phyloP scores from a whole-genome alignment of 2,888 invertebrate species.

The Hirtodrosophila histrioides region DNA sequence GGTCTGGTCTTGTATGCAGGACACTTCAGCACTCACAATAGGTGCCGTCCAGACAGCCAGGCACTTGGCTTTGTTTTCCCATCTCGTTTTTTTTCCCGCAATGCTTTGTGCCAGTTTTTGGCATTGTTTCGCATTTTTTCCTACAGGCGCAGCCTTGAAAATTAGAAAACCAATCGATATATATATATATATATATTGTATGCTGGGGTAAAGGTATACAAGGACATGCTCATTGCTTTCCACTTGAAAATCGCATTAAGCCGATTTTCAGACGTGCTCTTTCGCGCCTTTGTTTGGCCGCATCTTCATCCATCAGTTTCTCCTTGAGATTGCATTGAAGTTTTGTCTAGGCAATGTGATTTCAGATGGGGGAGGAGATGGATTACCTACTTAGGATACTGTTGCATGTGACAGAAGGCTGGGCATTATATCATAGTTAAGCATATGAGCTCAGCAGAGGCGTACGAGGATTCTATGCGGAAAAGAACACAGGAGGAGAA shows the following conservation, averaged over 20 bases:
- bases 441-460: constrained; percentile 28
- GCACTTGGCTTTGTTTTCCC: constrained; percentile 63
- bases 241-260: constrained; percentile 77
- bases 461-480: constrained; percentile 16
- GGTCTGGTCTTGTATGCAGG: constrained; percentile 34
- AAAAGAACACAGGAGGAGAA: constrained; percentile 8
- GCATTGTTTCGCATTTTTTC: constrained; percentile 55
- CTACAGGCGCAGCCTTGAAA: constrained; percentile 59
- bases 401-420: constrained; percentile 46
- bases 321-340: constrained; percentile 9
- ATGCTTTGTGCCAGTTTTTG: constrained; percentile 55
- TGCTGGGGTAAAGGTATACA: constrained; percentile 4
- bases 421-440: constrained; percentile 54
- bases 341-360: constrained; percentile 44
- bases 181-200: constrained; percentile 8
- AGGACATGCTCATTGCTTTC: constrained; percentile 52
- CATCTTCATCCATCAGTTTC: constrained; percentile 47
- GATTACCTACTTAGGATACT: constrained; percentile 25
- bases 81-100: constrained; percentile 24
- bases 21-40: constrained; percentile 67
- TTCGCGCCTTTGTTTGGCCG: constrained; percentile 55
- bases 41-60: constrained; percentile 62
- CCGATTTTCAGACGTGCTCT: constrained; percentile 51
- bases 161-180: constrained; percentile 30
- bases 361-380: constrained; percentile 36